Evolutionary conservation across 2,888 invertebrate species (phyloP).

Genomic region (Coelinius sp.): DNA sequence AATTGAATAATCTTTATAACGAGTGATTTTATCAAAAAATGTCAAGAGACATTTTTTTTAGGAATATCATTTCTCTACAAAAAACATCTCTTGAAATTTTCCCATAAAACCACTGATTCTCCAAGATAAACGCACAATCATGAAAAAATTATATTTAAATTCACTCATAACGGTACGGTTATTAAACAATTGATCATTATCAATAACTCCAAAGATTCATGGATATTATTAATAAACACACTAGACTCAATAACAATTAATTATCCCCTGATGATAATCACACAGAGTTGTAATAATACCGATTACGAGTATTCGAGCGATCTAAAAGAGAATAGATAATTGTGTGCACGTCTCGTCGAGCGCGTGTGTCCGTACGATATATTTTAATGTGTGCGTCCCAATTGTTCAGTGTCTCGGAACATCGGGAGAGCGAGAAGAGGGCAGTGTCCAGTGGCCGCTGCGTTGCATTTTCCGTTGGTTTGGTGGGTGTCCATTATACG

Average conservation of each 20-base stretch:
- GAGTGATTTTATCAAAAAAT: no score
- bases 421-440: conserved; percentile 62
- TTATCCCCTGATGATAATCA: neutral
- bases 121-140: no score
- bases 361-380: conserved; percentile 50
- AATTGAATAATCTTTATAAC: no score
- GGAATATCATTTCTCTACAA: no score
- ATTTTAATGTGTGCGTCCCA: conserved; percentile 57
- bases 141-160: no score
- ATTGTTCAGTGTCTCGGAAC: conserved; percentile 68
- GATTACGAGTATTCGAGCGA: conserved; percentile 31
- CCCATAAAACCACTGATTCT: no score
- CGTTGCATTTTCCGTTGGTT: conserved; percentile 61
- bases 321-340: conserved; percentile 16
- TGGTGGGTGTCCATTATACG: conserved; percentile 44
- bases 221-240: no score
- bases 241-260: neutral
- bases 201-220: no score
- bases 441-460: no score
- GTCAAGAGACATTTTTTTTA: no score
- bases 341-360: conserved; percentile 36
- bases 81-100: no score
- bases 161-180: conserved; percentile 4
- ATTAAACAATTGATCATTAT: neutral
- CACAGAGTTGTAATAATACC: neutral